Conservation (phyloP, 92 coral and sea anemone genomes). For the Chrysogorgia sp. region DNA sequence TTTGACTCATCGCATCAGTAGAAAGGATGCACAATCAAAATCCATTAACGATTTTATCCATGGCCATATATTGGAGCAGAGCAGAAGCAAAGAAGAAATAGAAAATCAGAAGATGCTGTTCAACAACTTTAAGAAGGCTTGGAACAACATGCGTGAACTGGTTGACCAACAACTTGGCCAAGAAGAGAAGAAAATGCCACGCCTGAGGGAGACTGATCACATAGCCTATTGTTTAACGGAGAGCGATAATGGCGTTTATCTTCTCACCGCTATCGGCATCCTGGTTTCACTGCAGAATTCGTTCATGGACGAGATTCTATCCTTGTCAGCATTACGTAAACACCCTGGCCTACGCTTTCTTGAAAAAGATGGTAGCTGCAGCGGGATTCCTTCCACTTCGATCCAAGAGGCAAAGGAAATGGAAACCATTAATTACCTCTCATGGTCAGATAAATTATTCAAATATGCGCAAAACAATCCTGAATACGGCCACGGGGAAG, state of each 20-base stretch:
- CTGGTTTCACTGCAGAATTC: constrained; percentile 78
- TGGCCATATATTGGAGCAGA: constrained; percentile 29
- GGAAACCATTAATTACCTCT: constrained; percentile 80
- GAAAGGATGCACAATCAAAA: constrained; percentile 64
- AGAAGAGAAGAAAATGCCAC: constrained; percentile 68
- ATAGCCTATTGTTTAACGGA: constrained; percentile 84
- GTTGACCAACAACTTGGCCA: constrained; percentile 53
- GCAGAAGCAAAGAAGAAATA: constrained; percentile 37
- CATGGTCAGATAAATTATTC: constrained; percentile 80
- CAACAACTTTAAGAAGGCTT: constrained; percentile 69
- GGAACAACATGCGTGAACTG: constrained; percentile 72
- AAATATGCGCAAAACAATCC: constrained; percentile 76
- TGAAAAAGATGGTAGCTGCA: constrained; percentile 51
- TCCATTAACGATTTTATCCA: constrained; percentile 74
- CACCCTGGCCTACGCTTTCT: constrained; percentile 76
- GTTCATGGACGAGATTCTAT: constrained; percentile 69
- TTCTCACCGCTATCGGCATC: constrained; percentile 64
- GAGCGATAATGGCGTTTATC: constrained; percentile 68
- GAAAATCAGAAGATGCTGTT: constrained; percentile 56
- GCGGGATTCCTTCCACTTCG: constrained; percentile 64
- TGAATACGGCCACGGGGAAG: constrained; percentile 85
- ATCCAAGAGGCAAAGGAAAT: constrained; percentile 84
- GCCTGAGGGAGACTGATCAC: constrained; percentile 67
- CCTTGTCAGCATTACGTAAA: constrained; percentile 69
- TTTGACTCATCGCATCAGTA: constrained; percentile 74